Conservation (phyloP, 1,140 invertebrate genomes). For the Stegodyphus mimosarum region DNA sequence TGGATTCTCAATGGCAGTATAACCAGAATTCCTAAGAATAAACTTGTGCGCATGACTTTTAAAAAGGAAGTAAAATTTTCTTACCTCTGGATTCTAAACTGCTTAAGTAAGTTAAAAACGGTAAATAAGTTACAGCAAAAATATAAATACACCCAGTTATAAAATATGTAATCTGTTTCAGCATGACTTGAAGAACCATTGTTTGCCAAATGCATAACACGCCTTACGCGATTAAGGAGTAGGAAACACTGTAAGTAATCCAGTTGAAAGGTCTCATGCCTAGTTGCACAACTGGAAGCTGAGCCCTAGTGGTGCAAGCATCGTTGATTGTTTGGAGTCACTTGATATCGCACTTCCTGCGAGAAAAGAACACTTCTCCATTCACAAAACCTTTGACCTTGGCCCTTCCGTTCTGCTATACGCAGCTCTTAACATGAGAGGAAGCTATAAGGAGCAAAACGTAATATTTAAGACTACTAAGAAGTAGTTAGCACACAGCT, state of each 20-base stretch:
- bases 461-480: too few species aligned
- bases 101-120: too few species aligned
- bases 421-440: background rate
- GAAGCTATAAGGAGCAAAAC: background rate
- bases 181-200: background rate
- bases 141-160: too few species aligned
- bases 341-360: constrained; percentile 55
- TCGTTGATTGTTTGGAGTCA: constrained; percentile 7
- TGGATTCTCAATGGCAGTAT: too few species aligned
- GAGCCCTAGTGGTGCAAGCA: background rate
- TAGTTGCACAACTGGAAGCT: background rate
- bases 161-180: too few species aligned
- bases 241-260: background rate
- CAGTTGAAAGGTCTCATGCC: background rate
- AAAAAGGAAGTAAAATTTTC: too few species aligned
- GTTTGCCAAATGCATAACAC: background rate
- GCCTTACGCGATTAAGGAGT: background rate
- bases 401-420: constrained; percentile 40
- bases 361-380: constrained; percentile 42
- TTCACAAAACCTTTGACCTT: constrained; percentile 56
- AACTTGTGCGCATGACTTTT: too few species aligned
- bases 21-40: too few species aligned
- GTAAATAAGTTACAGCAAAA: too few species aligned
- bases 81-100: too few species aligned
- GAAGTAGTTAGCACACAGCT: too few species aligned